Evolutionary conservation across 2,888 invertebrate genomes (phyloP), one percentile per base, ranked within the genome.

Genomic region (Cheilosia vernalis): DNA sequence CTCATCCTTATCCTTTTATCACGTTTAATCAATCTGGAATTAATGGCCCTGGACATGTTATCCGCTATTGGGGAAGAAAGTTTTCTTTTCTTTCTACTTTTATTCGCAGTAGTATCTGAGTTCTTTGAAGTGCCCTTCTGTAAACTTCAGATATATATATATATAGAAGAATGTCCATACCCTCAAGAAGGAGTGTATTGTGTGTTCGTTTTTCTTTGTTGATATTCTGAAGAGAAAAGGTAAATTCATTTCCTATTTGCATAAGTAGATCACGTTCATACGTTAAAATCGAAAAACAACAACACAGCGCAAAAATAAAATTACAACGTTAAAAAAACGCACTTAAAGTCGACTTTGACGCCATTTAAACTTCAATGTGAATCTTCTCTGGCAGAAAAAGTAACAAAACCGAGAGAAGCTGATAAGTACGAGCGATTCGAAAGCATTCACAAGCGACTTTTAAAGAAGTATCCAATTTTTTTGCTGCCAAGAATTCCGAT

Each of bases 21-120:
- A 53, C 53, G 70, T 63, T 77, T 77, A 82, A 82, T 82, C 77
- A 82, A 82, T 82, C 77, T 64, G 40, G 64, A 77, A 70, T 64
- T 70, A 76, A 82, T 76, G 56, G 58, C 21, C 64, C 72, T 60
- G 33, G 51, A 70, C 37, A 55, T 30, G 44, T 30, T 69, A 69
- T 58, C 69, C 37, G 67, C 64, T 49, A 44, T 56, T 63, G 69
- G 47, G 40, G 44, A 17, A 27, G 17, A 37, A 77, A 64, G 51
- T 51, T 64, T 33, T 51, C 4, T 2, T 47, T 33, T 51, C 5
- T 21, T 4, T 61, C 19, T 19, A n/a, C 17, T 5, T 55, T 13
- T 30, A 30, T 55, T 15, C 4, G 15, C 27, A 5, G 9, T 10
- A 33, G 7, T 47, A 47, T 49, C 19, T 27, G 61, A 55, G 44